Conservation (phyloP, 2,113 vertebrate species). For the Haemorhous mexicanus region DNA sequence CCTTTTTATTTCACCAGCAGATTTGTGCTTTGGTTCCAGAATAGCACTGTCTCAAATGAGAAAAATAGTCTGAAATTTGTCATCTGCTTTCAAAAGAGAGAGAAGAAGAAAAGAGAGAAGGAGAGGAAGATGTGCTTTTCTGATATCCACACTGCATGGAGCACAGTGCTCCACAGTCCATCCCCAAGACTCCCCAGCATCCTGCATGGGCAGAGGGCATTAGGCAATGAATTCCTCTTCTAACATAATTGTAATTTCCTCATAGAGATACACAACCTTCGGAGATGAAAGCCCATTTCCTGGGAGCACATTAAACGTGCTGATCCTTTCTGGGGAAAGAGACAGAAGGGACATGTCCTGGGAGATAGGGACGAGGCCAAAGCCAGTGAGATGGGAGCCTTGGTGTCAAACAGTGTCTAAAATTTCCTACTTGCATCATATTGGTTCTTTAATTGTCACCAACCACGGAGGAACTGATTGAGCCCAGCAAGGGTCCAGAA, state of each 20-base stretch:
- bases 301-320: neutral
- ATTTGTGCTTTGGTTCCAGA: neutral
- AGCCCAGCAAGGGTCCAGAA: slow-evolving; percentile 72
- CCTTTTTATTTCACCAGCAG: neutral
- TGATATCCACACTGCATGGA: neutral
- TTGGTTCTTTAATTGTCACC: slow-evolving; percentile 75
- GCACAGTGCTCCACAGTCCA: neutral
- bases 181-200: neutral
- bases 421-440: slow-evolving; percentile 72
- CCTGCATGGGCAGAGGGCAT: neutral
- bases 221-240: neutral
- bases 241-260: neutral
- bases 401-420: slow-evolving; percentile 71
- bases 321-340: neutral
- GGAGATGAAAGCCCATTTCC: neutral
- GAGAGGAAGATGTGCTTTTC: neutral
- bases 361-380: neutral
- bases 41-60: neutral
- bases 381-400: slow-evolving; percentile 7
- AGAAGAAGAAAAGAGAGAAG: neutral
- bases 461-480: slow-evolving; percentile 74
- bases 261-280: neutral
- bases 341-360: neutral
- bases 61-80: neutral
- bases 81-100: neutral